Evolutionary conservation across 2,888 invertebrate genomes (phyloP).

Genomic region (Aleiodes alternator): DNA sequence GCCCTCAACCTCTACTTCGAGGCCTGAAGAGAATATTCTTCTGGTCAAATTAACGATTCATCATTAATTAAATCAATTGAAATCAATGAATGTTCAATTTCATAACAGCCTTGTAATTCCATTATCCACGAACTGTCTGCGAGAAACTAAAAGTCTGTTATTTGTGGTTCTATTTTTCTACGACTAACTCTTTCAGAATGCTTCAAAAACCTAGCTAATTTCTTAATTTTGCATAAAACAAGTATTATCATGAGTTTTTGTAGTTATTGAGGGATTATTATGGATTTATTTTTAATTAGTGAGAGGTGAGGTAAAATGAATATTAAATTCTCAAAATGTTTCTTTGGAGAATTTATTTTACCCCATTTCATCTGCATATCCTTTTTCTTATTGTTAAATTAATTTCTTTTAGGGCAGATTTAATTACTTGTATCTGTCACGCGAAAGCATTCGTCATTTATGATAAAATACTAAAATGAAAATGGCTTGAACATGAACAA

Average conservation of each 20-base stretch:
- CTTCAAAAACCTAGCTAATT: not conserved
- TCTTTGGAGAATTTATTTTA: not conserved
- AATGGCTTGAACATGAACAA: not conserved
- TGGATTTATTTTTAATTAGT: too few species aligned
- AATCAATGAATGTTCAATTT: not conserved
- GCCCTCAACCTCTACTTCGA: constrained; percentile 69
- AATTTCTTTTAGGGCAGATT: constrained; percentile 3
- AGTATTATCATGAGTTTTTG: not conserved
- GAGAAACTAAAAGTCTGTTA: constrained; percentile 34
- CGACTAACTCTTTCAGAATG: not conserved
- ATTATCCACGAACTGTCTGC: not conserved
- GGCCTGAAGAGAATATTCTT: constrained; percentile 49
- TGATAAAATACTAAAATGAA: not conserved
- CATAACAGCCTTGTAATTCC: constrained; percentile 11
- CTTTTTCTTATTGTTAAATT: constrained; percentile 22
- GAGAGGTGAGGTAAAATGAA: too few species aligned
- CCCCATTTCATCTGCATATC: constrained; percentile 54
- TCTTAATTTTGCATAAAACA: not conserved
- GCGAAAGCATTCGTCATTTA: constrained; percentile 40
- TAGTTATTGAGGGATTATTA: too few species aligned
- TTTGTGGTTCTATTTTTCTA: constrained; percentile 26
- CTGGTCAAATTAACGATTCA: constrained; percentile 6
- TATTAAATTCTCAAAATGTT: too few species aligned
- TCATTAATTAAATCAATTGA: not conserved
- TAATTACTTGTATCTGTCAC: constrained; percentile 23